Percentiles rank a stretch among this genome's conserved stretches.
These are phyloP conservation scores for Venturia canescens DNA, from an alignment of 1,140 invertebrate species.

Conservation along the genomic window DNA sequence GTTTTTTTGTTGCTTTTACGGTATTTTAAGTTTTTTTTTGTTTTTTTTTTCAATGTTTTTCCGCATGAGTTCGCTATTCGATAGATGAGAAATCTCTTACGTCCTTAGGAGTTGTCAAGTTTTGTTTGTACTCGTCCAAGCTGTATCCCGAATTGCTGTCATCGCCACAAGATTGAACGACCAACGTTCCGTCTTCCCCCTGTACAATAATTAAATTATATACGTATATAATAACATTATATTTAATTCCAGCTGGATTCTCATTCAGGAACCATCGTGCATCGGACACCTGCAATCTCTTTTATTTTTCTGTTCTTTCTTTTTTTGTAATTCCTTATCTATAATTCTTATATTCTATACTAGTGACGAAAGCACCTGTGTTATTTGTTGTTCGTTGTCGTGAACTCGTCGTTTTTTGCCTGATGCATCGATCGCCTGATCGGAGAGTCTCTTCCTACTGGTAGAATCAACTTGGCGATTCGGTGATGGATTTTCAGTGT, in stretches of 20 bases:
- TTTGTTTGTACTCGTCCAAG: constrained; percentile 71
- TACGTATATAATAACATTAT: constrained; percentile 21
- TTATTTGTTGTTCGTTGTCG: constrained; percentile 63
- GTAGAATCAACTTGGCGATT: constrained; percentile 56
- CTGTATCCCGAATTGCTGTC: constrained; percentile 73
- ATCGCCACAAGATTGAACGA: constrained; percentile 68
- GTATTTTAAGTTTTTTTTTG: neutral
- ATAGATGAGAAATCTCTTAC: constrained; percentile 65
- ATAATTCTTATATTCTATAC: neutral
- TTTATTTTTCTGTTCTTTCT: neutral
- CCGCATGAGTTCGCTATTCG: neutral
- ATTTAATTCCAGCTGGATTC: constrained; percentile 16
- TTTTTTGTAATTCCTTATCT: neutral
- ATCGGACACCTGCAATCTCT: constrained; percentile 12
- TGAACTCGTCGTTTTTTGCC: constrained; percentile 66
- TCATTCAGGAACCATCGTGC: constrained; percentile 31
- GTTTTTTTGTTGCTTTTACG: neutral
- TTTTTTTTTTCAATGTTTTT: neutral
- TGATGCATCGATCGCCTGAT: constrained; percentile 58
- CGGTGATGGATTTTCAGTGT: constrained; percentile 63
- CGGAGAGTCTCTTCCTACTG: constrained; percentile 64
- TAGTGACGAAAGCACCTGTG: constrained; percentile 53
- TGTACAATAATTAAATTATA: constrained; percentile 51
- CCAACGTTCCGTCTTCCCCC: constrained; percentile 65
- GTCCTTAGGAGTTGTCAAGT: constrained; percentile 66